These are phyloP conservation scores for Prunella himalayana DNA, from an alignment of 2,113 vertebrate species.

Conservation along the genomic window DNA sequence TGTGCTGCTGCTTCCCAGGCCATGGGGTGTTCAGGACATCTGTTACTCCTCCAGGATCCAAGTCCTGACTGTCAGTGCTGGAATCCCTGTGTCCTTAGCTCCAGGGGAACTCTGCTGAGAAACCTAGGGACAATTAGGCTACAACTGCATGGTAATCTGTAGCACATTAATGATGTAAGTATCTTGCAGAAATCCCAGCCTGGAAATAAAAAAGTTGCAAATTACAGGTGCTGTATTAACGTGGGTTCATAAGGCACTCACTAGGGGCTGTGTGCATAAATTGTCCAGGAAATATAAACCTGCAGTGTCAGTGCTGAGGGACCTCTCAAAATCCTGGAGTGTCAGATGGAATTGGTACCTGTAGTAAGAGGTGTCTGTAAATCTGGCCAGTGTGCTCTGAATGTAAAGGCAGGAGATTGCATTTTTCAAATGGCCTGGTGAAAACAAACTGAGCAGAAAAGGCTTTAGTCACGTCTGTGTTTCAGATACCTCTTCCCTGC, in stretches of 20 bases:
- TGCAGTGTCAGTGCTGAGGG: not conserved
- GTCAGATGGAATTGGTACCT: not conserved
- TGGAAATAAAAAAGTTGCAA: not conserved
- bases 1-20: constrained; percentile 58
- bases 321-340: not conserved
- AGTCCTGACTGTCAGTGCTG: not conserved
- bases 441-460: not conserved
- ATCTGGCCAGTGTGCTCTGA: not conserved
- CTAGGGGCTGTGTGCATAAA: not conserved
- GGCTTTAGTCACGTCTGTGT: not conserved
- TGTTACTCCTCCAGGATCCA: constrained; percentile 41
- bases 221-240: not conserved
- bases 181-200: not conserved
- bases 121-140: not conserved
- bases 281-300: not conserved
- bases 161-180: not conserved
- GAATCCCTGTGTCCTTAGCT: not conserved
- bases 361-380: not conserved
- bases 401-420: not conserved
- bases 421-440: not conserved
- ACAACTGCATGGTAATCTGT: not conserved
- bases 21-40: constrained; percentile 27
- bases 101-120: not conserved
- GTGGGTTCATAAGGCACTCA: not conserved
- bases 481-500: not conserved